Conservation (phyloP, 2,888 invertebrate genomes). For the Drosophila imparisetae region DNA sequence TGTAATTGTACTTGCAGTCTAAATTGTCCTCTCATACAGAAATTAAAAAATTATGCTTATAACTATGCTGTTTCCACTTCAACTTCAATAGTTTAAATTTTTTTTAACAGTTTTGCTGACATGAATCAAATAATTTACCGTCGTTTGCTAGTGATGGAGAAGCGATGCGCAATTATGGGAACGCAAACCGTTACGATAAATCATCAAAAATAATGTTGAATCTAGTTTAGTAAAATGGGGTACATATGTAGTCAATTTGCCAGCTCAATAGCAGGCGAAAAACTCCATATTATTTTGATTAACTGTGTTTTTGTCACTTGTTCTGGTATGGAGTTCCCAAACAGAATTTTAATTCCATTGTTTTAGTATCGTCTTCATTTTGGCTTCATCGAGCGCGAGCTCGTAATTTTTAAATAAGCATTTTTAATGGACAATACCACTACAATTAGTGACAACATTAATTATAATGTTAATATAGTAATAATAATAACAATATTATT, state of each 20-base stretch:
- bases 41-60: not conserved
- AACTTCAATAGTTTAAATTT: not conserved
- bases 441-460: no score
- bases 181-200: not conserved
- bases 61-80: not conserved
- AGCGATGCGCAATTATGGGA: not conserved
- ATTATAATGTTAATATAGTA: no score
- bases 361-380: not conserved
- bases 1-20: not conserved
- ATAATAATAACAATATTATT: no score
- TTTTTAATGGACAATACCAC: no score
- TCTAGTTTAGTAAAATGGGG: not conserved
- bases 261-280: no score
- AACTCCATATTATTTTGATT: not conserved
- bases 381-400: no score
- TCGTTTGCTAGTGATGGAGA: not conserved
- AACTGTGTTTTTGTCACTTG: not conserved
- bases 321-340: not conserved
- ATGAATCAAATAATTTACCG: not conserved
- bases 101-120: not conserved
- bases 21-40: not conserved
- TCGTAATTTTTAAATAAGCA: no score
- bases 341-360: not conserved
- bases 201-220: no score
- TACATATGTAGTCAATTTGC: not conserved